Evolutionary conservation across 2,113 vertebrate genomes (phyloP).

Genomic region (Gracilinanus agilis): DNA sequence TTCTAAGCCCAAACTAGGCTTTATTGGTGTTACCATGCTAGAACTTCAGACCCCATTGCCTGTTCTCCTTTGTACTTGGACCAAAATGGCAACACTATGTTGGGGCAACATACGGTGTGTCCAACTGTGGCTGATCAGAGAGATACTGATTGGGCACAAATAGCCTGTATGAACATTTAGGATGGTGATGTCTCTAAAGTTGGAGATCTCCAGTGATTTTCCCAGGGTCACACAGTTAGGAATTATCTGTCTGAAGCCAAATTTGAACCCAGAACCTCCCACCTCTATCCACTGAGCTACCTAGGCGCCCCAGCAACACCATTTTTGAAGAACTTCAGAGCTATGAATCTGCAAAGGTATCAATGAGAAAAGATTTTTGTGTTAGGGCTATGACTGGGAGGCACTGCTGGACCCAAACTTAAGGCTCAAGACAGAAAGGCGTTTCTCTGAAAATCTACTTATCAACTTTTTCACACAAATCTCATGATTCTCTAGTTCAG

Average conservation of each 20-base stretch:
- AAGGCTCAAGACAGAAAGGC: not conserved
- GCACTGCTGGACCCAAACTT: constrained; percentile 13
- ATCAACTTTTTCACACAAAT: not conserved
- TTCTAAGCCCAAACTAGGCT: not conserved
- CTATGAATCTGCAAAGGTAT: not conserved
- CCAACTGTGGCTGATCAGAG: no score
- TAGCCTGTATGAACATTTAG: no score
- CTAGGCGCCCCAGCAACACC: not conserved
- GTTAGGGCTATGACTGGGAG: not conserved
- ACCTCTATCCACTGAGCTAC: no score
- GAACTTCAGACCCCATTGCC: not conserved
- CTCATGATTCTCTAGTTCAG: not conserved
- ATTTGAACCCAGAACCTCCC: no score
- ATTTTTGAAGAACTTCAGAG: not conserved
- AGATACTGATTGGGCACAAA: no score
- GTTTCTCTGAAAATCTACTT: not conserved
- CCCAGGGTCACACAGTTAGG: no score
- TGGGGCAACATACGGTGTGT: no score
- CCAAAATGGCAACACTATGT: no score
- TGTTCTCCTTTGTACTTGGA: no score
- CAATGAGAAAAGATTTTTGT: constrained; percentile 43
- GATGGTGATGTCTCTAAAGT: no score
- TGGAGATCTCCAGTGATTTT: no score
- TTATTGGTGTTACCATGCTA: not conserved
- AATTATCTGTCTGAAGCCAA: no score